Evolutionary conservation across 2,797 vertebrate genomes (phyloP), one percentile per base, ranked within the genome.

Genomic region (Miichthys miiuy): DNA sequence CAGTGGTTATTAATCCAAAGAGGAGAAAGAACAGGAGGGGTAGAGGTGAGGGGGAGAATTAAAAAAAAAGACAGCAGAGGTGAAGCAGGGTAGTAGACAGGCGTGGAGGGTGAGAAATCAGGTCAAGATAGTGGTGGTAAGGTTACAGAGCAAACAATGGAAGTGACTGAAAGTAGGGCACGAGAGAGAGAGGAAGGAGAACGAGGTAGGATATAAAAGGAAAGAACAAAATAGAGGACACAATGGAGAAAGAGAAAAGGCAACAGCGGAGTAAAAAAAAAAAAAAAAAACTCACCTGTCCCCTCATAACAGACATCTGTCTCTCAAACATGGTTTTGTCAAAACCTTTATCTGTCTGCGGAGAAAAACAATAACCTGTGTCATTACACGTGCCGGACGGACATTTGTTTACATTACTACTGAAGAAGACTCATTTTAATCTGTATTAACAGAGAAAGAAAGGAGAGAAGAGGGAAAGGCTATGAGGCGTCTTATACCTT

Each of bases 281-380:
- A 47, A 44, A 41, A 41, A 66, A 47, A 44, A 41, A 41, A 77
- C 97, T 90, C 93, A 99, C 98, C 97, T 99, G 98, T 54, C 98
- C 98, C 79, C 98, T 96, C 98, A 99, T 99, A 42, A 99, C 98
- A 13, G 98, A 99, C 98, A 99, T 98, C 89, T 99, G 98, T 83
- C 95, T 97, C 93, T 99, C 98, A 93, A 99, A 99, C 88, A 96
- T 97, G 75, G 96, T 92, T 92, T 96, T 98, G 94, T 99, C 97
- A 86, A 99, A 99, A 58, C 97, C 96, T 94, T 95, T 98, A 91
- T 99, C 98, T 0, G 91, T 95, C 98, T 98, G 87, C 72, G 70
- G 17, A 79, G 50, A 83, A 25, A 77, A n/a, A 75, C 4, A 55
- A 57, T 0, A 0, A 13, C 23, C n/a, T 48, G 13, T 27, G 6